These are phyloP conservation scores for Vireo griseus DNA, from an alignment of 2,797 vertebrate genomes.

Conservation along the genomic window DNA sequence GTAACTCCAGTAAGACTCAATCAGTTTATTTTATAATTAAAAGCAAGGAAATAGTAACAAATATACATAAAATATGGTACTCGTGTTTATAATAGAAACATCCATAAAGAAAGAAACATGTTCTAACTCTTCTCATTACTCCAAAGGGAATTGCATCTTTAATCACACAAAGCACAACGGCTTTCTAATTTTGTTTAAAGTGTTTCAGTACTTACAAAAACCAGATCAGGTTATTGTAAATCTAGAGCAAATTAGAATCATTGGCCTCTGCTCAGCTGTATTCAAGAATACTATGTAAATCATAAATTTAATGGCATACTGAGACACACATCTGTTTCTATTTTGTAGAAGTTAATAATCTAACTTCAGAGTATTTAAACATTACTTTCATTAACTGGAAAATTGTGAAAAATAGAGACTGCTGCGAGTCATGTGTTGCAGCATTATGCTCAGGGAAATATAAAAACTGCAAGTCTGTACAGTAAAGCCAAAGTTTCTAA, in stretches of 20 bases:
- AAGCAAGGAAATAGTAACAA: slow-evolving; percentile 74
- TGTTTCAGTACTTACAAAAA: slow-evolving; percentile 89
- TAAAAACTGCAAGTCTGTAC: slow-evolving; percentile 46
- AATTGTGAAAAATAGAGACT: slow-evolving; percentile 71
- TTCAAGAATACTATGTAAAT: slow-evolving; percentile 92
- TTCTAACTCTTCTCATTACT: slow-evolving; percentile 81
- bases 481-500: slow-evolving; percentile 32
- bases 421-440: slow-evolving; percentile 56
- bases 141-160: slow-evolving; percentile 81
- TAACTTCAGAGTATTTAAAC: slow-evolving; percentile 90
- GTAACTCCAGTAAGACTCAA: slow-evolving; percentile 66
- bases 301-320: slow-evolving; percentile 93
- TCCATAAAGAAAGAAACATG: slow-evolving; percentile 78
- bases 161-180: slow-evolving; percentile 79
- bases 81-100: slow-evolving; percentile 76
- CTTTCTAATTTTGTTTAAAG: slow-evolving; percentile 88
- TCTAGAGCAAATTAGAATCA: slow-evolving; percentile 95
- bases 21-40: slow-evolving; percentile 76
- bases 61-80: slow-evolving; percentile 74
- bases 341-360: slow-evolving; percentile 87
- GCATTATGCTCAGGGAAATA: slow-evolving; percentile 49
- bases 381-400: slow-evolving; percentile 80
- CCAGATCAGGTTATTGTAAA: slow-evolving; percentile 88
- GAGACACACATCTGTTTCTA: slow-evolving; percentile 96
- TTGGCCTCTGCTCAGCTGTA: slow-evolving; percentile 89